Evolutionary conservation across 1,140 invertebrate species (phyloP).

Genomic region (Microplitis mediator): DNA sequence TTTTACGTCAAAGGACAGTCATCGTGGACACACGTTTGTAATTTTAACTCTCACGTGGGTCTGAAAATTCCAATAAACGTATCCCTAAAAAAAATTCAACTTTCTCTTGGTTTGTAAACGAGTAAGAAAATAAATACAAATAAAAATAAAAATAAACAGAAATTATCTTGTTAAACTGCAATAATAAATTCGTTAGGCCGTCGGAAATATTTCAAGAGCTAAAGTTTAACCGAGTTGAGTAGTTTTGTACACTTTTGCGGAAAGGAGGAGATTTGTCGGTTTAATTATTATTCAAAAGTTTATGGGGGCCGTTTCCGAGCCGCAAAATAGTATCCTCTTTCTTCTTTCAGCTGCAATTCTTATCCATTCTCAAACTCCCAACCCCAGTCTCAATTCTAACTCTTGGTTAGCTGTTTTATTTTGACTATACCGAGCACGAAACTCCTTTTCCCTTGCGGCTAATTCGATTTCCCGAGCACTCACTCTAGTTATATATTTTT

Average conservation of each 20-base stretch:
- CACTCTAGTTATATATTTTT: too few relatives aligned
- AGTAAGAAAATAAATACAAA: too few relatives aligned
- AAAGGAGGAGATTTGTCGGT: slow-evolving; percentile 7
- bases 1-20: not conserved
- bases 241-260: too few relatives aligned
- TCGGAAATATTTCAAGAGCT: not conserved
- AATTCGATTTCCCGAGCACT: not conserved
- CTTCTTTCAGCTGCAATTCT: not conserved
- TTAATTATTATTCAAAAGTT: slow-evolving; percentile 19
- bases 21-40: not conserved
- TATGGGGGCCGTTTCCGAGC: not conserved
- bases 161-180: too few relatives aligned
- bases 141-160: too few relatives aligned
- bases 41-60: too few relatives aligned
- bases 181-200: not conserved
- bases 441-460: not conserved
- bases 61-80: too few relatives aligned
- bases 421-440: not conserved
- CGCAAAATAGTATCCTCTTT: not conserved
- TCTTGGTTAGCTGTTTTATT: too few relatives aligned
- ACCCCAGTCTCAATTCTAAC: too few relatives aligned
- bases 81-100: too few relatives aligned
- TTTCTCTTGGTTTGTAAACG: too few relatives aligned
- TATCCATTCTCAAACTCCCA: not conserved
- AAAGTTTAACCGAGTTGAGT: not conserved